Evolutionary conservation across 2,797 vertebrate genomes (phyloP).

Genomic region (Centropyge bicolor): DNA sequence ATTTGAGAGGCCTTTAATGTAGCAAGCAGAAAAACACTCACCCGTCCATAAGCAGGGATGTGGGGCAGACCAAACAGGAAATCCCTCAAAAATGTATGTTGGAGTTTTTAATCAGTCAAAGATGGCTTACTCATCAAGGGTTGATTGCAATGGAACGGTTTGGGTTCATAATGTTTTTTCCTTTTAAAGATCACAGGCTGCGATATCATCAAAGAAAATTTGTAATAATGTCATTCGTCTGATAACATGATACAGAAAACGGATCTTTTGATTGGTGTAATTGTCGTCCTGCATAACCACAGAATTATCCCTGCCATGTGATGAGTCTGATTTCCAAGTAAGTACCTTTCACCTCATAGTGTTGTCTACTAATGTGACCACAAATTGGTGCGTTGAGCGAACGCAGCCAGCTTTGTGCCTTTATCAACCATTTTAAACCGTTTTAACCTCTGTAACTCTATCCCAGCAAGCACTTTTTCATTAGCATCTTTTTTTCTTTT

Average conservation of each 20-base stretch:
- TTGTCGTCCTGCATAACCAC: slow-evolving; percentile 50
- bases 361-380: slow-evolving; percentile 38
- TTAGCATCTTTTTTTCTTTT: slow-evolving; percentile 59
- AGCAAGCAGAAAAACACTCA: slow-evolving; percentile 65
- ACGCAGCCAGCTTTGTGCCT: slow-evolving; percentile 46
- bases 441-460: slow-evolving; percentile 76
- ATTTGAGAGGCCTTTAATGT: slow-evolving; percentile 70
- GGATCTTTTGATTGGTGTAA: slow-evolving; percentile 72
- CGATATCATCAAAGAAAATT: slow-evolving; percentile 78
- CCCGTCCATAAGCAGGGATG: slow-evolving; percentile 75
- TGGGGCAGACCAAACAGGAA: slow-evolving; percentile 88
- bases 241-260: slow-evolving; percentile 69
- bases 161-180: slow-evolving; percentile 78
- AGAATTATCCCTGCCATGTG: slow-evolving; percentile 58
- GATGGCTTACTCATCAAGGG: slow-evolving; percentile 77
- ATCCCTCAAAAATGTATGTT: slow-evolving; percentile 83
- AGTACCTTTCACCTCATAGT: slow-evolving; percentile 62
- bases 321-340: slow-evolving; percentile 56
- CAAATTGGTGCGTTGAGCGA: slow-evolving; percentile 28
- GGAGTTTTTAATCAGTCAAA: slow-evolving; percentile 85
- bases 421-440: slow-evolving; percentile 67
- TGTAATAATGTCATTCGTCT: slow-evolving; percentile 68
- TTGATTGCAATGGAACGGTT: slow-evolving; percentile 79
- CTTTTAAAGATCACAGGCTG: slow-evolving; percentile 72
- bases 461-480: slow-evolving; percentile 76